phyloP scores from a whole-genome alignment of 2,113 vertebrate species.

The Petaurus breviceps region DNA sequence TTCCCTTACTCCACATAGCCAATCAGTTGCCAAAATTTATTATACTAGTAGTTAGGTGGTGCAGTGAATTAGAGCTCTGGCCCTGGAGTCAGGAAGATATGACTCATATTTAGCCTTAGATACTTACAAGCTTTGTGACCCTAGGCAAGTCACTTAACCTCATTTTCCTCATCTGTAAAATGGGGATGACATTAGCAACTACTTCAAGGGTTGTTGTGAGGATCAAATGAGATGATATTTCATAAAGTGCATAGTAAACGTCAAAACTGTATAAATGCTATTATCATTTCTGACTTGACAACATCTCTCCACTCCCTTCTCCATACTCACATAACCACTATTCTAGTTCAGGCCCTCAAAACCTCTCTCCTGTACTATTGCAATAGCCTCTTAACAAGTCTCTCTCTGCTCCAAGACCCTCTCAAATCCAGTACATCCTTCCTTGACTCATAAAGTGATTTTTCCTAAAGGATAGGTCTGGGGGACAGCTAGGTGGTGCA shows the following conservation, averaged over 20 bases:
- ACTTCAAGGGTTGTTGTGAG: background rate
- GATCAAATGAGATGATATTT: background rate
- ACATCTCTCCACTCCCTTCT: background rate
- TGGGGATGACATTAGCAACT: background rate
- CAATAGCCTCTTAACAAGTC: background rate
- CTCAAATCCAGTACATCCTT: background rate
- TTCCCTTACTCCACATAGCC: background rate
- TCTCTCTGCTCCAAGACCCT: background rate
- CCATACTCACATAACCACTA: background rate
- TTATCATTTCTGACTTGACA: background rate
- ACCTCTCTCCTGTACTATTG: background rate
- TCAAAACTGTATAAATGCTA: background rate
- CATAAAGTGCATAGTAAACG: background rate
- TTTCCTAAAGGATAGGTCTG: background rate
- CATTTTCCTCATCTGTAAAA: background rate
- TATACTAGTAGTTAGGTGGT: too few species aligned
- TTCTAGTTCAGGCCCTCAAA: background rate
- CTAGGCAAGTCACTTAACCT: background rate
- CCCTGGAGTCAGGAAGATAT: background rate
- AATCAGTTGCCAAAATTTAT: background rate
- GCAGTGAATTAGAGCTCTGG: too few species aligned
- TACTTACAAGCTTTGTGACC: background rate
- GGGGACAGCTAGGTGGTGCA: background rate
- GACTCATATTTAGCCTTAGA: background rate
- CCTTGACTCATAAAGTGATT: background rate